Percentiles rank a stretch among this genome's conserved stretches.
Evolutionary conservation across 2,888 invertebrate species (phyloP).

Genomic region (Sthenelais limicola): DNA sequence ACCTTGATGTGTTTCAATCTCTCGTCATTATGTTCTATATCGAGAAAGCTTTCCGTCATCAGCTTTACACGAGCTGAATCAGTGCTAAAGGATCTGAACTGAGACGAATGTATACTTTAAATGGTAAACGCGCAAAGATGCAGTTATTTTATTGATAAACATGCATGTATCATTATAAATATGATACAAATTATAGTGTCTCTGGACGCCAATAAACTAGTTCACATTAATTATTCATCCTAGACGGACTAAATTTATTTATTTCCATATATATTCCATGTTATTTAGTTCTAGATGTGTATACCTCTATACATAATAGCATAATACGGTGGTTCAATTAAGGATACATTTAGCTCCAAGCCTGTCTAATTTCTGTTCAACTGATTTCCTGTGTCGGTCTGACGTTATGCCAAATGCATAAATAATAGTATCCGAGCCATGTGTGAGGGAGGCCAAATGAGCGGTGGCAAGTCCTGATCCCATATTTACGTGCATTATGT

Average conservation of each 20-base stretch:
- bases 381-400: slow-evolving; percentile 51
- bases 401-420: slow-evolving; percentile 61
- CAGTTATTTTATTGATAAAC: too few relatives aligned
- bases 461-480: slow-evolving; percentile 66
- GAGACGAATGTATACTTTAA: too few relatives aligned
- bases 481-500: slow-evolving; percentile 68
- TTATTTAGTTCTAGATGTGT: too few relatives aligned
- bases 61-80: slow-evolving; percentile 46
- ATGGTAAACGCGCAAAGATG: too few relatives aligned
- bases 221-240: too few relatives aligned
- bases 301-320: background rate
- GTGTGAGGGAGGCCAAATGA: slow-evolving; percentile 66
- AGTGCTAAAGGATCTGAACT: too few relatives aligned
- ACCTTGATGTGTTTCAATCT: slow-evolving; percentile 64
- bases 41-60: slow-evolving; percentile 47
- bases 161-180: too few relatives aligned
- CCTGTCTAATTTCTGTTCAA: slow-evolving; percentile 59
- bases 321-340: background rate
- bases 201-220: too few relatives aligned
- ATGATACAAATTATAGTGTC: too few relatives aligned
- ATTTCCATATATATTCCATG: too few relatives aligned
- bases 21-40: slow-evolving; percentile 61
- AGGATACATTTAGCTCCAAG: slow-evolving; percentile 61
- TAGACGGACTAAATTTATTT: too few relatives aligned
- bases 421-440: slow-evolving; percentile 56